Percentiles rank a stretch among this genome's conserved stretches.
Evolutionary conservation across 1,140 invertebrate genomes (phyloP).

Genomic region (Lucilia sericata): DNA sequence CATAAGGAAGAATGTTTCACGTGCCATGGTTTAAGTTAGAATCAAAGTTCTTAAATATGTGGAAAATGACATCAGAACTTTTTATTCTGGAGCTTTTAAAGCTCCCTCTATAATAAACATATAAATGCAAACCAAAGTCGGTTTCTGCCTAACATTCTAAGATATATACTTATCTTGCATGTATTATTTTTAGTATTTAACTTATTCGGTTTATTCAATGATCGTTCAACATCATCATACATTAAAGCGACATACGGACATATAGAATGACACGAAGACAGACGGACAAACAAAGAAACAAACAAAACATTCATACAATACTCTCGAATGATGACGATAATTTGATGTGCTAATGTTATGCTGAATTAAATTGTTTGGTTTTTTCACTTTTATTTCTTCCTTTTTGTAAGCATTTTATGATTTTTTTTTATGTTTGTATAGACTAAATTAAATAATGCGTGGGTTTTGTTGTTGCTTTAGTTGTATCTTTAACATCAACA

Average conservation of each 20-base stretch:
- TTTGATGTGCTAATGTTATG: slow-evolving; percentile 44
- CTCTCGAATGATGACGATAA: slow-evolving; percentile 39
- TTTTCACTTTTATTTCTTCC: background rate
- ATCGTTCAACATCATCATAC: background rate
- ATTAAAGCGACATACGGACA: background rate
- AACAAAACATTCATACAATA: background rate
- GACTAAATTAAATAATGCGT: slow-evolving; percentile 44
- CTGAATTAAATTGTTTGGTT: slow-evolving; percentile 32
- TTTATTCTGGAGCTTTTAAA: too few species aligned
- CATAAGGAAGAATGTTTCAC: too few species aligned
- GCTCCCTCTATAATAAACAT: too few species aligned
- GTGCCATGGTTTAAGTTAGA: too few species aligned
- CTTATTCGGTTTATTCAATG: background rate
- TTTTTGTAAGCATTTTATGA: background rate
- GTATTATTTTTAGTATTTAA: background rate
- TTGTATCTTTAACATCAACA: slow-evolving; percentile 8
- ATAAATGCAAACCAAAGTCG: too few species aligned
- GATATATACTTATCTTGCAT: background rate
- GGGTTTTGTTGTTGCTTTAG: slow-evolving; percentile 1
- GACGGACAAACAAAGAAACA: background rate
- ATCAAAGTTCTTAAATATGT: too few species aligned
- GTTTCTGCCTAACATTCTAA: too few species aligned
- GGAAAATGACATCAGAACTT: too few species aligned
- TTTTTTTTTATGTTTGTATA: slow-evolving; percentile 18
- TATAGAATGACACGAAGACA: background rate